These are phyloP conservation scores for Dendroctonus valens DNA, from an alignment of 1,140 invertebrate genomes.

Conservation along the genomic window DNA sequence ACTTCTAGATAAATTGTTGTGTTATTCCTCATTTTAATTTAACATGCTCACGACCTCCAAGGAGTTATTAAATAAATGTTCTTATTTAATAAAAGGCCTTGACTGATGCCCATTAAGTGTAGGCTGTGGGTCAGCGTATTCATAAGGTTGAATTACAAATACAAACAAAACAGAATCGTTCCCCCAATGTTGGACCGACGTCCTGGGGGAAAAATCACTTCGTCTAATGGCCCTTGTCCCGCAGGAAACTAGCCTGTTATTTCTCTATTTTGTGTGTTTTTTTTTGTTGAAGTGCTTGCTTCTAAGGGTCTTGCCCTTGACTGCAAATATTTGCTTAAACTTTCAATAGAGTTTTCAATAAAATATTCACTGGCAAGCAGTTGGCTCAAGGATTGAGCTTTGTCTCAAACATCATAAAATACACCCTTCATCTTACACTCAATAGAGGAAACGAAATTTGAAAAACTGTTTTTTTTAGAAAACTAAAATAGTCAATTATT, in stretches of 20 bases:
- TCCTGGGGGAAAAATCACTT: slow-evolving; percentile 14
- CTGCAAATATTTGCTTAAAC: slow-evolving; percentile 8
- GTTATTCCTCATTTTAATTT: background rate
- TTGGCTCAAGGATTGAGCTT: too few species aligned
- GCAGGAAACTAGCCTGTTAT: slow-evolving; percentile 17
- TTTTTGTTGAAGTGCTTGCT: slow-evolving; percentile 2
- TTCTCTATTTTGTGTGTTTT: slow-evolving; percentile 10
- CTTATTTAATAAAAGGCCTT: slow-evolving; percentile 17
- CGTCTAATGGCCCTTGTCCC: slow-evolving; percentile 24
- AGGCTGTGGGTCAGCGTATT: slow-evolving; percentile 16
- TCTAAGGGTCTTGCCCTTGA: background rate
- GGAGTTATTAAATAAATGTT: slow-evolving; percentile 13
- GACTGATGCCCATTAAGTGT: slow-evolving; percentile 12
- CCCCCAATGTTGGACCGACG: slow-evolving; percentile 1
- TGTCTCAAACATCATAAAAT: too few species aligned
- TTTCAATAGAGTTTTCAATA: background rate
- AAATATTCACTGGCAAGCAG: background rate
- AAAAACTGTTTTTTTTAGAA: too few species aligned
- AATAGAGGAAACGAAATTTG: too few species aligned
- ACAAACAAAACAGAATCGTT: slow-evolving; percentile 23
- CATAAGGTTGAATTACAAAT: slow-evolving; percentile 27
- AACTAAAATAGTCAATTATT: too few species aligned
- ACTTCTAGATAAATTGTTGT: slow-evolving; percentile 1
- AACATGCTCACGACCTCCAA: background rate
- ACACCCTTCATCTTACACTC: too few species aligned